Base-by-base conservation (phyloP, 2,113 vertebrate genomes). In the Chiloscyllium plagiosum region DNA sequence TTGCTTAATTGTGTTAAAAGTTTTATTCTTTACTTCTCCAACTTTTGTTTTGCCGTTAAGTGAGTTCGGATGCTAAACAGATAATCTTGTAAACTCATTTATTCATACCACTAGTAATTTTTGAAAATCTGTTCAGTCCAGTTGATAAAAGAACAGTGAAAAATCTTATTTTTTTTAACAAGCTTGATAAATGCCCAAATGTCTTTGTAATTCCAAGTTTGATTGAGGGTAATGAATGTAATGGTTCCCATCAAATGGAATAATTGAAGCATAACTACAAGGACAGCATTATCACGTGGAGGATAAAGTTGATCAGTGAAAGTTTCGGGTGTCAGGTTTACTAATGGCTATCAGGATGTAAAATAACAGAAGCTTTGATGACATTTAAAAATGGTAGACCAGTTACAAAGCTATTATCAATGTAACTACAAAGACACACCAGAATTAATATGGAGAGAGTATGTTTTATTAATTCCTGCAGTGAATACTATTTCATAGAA, bases 1-100 rank as follows among this genome's bases (percentile, higher is more conserved):
- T 72, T 95, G 96, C 68, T 68, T 78, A 87, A 76, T 96, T 95
- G 69, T 95, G 6, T 72, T 52, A 26, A 47, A 29, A 72, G 72
- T 50, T 68, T 47, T 52, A 52, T 52, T 52, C 68, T 95, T 42
- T 29, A 52, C 10, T 50, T 26, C 13, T 72, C n/a, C n/a, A 70
- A 50, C 26, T n/a, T 89, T 56, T 56, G 47, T 83, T 29, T 10
- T 61, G 37, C 26, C 10, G 26, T 94, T 94, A 70, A 69, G 15
- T 24, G 66, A 70, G 10, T 24, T 70, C 26, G 42, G 17, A 47
- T 69, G 1, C 47, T 69, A 42, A 94, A 92, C 33, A 90, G 93
- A 26, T 94, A 17, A 24, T 69, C 70, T 24, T 76, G 1, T 72
- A 24, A 72, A 72, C 12, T 70, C 37, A 26, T 72, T 95, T 72